Conservation (phyloP, 1,140 invertebrate species). For the Drosophila virilis region DNA sequence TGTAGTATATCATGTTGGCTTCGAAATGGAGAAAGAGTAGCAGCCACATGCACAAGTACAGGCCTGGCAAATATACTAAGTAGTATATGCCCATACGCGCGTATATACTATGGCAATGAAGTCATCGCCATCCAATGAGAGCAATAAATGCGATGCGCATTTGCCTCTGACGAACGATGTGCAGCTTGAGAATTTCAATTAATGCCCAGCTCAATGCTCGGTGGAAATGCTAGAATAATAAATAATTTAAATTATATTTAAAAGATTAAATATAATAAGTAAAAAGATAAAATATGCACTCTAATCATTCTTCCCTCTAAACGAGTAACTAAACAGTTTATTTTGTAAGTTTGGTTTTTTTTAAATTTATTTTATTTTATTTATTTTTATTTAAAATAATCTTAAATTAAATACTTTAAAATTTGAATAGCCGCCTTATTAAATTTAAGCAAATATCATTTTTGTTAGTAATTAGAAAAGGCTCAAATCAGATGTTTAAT, state of each 20-base stretch:
- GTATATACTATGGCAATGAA: conserved; percentile 47
- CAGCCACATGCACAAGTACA: conserved; percentile 59
- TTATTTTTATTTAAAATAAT: too few species aligned
- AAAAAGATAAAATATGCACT: neutral
- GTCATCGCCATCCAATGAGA: conserved; percentile 52
- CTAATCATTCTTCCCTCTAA: too few species aligned
- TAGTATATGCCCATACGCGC: conserved; percentile 12
- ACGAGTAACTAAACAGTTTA: too few species aligned
- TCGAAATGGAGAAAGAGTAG: conserved; percentile 39
- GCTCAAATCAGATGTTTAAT: too few species aligned
- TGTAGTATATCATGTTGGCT: conserved; percentile 68
- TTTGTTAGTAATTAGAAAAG: too few species aligned
- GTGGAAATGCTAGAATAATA: neutral
- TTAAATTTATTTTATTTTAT: too few species aligned
- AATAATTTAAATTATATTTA: neutral
- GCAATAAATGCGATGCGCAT: conserved; percentile 27
- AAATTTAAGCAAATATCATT: too few species aligned
- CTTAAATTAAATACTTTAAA: too few species aligned
- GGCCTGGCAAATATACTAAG: conserved; percentile 51
- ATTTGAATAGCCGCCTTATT: too few species aligned
- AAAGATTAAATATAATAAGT: neutral
- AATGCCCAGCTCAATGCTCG: conserved; percentile 12
- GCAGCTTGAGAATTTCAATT: conserved; percentile 15
- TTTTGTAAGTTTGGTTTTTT: too few species aligned
- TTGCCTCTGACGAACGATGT: conserved; percentile 16